These are phyloP conservation scores for Ophioninae sp. DNA, from an alignment of 2,888 invertebrate genomes.

Conservation along the genomic window DNA sequence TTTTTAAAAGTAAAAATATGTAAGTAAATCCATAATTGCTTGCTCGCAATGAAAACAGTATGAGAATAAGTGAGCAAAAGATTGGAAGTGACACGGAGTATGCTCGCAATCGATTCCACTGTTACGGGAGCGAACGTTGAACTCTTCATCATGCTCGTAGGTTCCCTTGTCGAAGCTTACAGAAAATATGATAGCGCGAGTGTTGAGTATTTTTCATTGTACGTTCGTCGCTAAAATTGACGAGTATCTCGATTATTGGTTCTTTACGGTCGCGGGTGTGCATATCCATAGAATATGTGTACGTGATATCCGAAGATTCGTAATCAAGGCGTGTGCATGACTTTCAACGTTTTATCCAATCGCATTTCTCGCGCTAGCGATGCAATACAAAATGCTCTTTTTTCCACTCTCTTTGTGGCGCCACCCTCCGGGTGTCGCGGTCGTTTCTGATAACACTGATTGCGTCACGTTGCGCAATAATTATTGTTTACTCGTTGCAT, in stretches of 20 bases:
- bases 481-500: slow-evolving; percentile 58
- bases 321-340: slow-evolving; percentile 54
- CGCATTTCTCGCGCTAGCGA: slow-evolving; percentile 49
- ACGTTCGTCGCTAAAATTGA: slow-evolving; percentile 27
- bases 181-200: slow-evolving; percentile 37
- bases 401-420: background rate
- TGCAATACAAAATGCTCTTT: slow-evolving; percentile 26
- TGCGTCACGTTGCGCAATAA: slow-evolving; percentile 71
- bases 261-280: slow-evolving; percentile 1
- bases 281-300: slow-evolving; percentile 4
- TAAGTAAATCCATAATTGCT: background rate
- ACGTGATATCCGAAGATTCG: slow-evolving; percentile 23
- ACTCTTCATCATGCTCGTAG: slow-evolving; percentile 40
- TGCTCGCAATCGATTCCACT: slow-evolving; percentile 43
- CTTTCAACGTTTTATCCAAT: slow-evolving; percentile 60
- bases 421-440: slow-evolving; percentile 40
- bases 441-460: slow-evolving; percentile 60
- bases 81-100: slow-evolving; percentile 37
- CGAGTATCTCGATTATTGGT: slow-evolving; percentile 29
- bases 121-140: slow-evolving; percentile 59
- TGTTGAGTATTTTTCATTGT: slow-evolving; percentile 28
- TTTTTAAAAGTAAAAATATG: background rate
- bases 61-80: slow-evolving; percentile 8
- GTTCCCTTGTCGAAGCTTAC: slow-evolving; percentile 27
- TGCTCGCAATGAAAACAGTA: background rate